A percentile compares a stretch with the other conserved stretches of the same genome.
phyloP scores from a whole-genome alignment of 2,113 vertebrate species.

The Siniperca knerii region DNA sequence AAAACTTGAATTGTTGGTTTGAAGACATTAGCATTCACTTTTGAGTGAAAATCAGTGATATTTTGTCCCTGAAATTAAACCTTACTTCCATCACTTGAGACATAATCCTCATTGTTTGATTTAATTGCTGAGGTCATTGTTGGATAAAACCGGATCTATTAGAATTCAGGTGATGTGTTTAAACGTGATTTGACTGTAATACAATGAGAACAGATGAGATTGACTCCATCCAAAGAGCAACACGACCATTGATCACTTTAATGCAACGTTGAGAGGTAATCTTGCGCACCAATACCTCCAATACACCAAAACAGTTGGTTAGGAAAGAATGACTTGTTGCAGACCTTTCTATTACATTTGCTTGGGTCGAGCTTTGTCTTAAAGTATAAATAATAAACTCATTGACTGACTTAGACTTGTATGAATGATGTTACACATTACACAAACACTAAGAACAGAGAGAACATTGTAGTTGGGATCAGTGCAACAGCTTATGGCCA shows the following conservation, averaged over 20 bases:
- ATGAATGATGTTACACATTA: background rate
- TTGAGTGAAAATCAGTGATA: background rate
- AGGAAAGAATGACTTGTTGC: background rate
- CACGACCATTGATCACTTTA: background rate
- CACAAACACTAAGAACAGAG: background rate
- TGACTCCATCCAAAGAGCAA: slow-evolving; percentile 14
- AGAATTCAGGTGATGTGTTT: background rate
- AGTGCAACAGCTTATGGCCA: background rate
- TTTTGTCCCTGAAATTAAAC: background rate
- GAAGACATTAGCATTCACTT: background rate
- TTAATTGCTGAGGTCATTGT: slow-evolving; percentile 1
- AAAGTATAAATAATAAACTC: background rate
- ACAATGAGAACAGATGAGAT: slow-evolving; percentile 1
- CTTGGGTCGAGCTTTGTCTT: background rate
- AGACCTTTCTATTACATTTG: background rate
- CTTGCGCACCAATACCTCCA: background rate
- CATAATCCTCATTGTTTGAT: slow-evolving; percentile 19
- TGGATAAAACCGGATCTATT: slow-evolving; percentile 5
- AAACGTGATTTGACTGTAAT: background rate
- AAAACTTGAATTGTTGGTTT: background rate
- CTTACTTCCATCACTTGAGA: background rate
- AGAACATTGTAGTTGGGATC: background rate
- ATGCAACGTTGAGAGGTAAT: slow-evolving; percentile 9
- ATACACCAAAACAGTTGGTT: background rate
- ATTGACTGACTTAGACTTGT: background rate